Evolutionary conservation across 1,140 invertebrate species (phyloP), one percentile per base, ranked within the genome.

Genomic region (Drosophila pseudoananassae): DNA sequence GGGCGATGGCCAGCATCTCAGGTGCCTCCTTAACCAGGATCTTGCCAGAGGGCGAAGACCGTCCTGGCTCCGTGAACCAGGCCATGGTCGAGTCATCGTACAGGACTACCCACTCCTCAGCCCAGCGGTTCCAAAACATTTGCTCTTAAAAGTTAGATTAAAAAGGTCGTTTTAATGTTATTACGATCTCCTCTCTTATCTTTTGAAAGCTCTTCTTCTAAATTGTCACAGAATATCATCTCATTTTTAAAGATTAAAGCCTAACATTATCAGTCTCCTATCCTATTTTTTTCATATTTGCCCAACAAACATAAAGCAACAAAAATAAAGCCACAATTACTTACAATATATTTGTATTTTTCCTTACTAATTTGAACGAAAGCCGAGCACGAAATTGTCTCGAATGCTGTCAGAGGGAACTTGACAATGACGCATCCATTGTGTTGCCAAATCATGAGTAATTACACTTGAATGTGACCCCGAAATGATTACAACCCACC

Each of bases 21-120:
- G 96, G 96, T 3, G 95, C 94, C 74, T 96, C 95, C 84, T 95
- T 95, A 12, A 96, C 94, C 51, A 95, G 92, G 20, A 92, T 91
- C 69, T 92, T 92, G 14, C 91, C 91, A 36, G 89, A 61, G 4
- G 91, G 91, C 4, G 91, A 91, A 12, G 91, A 89, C 23, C 91
- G 76, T 2, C 91, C 91, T 1, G 91, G 91, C 58, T 92, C 91
- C 79, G 95, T 95, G 83, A 95, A 96, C 95, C 95, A 96, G 6
- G 95, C 95, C 90, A 96, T 93, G 12, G 95, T 95, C 4, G 95
- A 96, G 92, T 96, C 96, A 72, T 96, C 96, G 91, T 96, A 96
- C 6, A 96, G 92, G 27, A 96, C 95, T 43, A 96, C 94, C 95
- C 95, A 96, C 91, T 96, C 95, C 90, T 96, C 95, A 6, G 94